Evolutionary conservation across 2,113 vertebrate genomes (phyloP).

Genomic region (Bujurquina vittata): DNA sequence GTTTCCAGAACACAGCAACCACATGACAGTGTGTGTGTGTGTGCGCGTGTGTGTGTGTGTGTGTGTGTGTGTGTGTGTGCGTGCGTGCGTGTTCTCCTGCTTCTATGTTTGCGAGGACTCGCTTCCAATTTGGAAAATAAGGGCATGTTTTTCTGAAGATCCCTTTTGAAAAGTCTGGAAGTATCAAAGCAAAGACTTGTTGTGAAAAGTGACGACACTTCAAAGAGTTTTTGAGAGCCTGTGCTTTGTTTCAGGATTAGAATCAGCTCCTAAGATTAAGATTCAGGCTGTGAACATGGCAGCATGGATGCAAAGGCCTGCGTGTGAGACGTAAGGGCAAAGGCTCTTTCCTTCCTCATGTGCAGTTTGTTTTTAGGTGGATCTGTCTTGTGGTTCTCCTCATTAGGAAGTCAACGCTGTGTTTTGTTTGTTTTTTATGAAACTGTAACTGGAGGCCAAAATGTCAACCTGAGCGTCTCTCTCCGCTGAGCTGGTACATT

Average conservation of each 20-base stretch:
- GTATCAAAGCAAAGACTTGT: slow-evolving; percentile 7
- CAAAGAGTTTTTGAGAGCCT: neutral
- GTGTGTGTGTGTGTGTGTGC: neutral
- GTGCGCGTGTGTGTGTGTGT: neutral
- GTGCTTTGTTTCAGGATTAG: neutral
- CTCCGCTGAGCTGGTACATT: slow-evolving; percentile 72
- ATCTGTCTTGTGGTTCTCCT: slow-evolving; percentile 29
- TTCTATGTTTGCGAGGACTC: slow-evolving; percentile 5
- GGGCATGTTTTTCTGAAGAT: neutral
- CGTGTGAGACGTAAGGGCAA: neutral
- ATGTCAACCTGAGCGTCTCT: slow-evolving; percentile 46
- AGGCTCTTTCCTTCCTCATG: neutral
- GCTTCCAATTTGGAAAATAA: neutral
- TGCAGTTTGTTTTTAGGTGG: neutral
- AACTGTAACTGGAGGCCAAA: neutral
- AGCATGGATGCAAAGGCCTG: neutral
- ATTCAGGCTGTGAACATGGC: neutral
- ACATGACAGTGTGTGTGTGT: neutral
- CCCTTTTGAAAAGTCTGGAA: slow-evolving; percentile 4
- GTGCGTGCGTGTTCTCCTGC: neutral
- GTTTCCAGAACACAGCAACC: neutral
- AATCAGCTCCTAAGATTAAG: neutral
- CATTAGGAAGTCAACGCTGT: slow-evolving; percentile 8
- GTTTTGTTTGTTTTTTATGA: neutral
- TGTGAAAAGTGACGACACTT: neutral